Percentiles rank a stretch among this genome's conserved stretches.
phyloP scores from a whole-genome alignment of 2,113 vertebrate species.

The Chamaetylas fuelleborni region DNA sequence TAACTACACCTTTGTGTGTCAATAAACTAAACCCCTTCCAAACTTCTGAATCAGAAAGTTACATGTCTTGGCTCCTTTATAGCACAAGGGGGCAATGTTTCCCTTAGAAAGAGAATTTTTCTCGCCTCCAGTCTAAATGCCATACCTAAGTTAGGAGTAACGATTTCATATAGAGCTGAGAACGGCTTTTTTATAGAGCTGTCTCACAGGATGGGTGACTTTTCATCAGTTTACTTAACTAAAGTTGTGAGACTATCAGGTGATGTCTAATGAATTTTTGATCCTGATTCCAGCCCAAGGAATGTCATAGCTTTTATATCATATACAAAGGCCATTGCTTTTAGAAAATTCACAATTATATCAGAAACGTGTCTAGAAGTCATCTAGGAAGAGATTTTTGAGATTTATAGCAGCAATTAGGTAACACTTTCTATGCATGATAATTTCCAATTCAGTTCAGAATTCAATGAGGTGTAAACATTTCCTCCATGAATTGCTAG shows the following conservation, averaged over 20 bases:
- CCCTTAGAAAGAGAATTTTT: not conserved
- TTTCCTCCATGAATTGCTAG: not conserved
- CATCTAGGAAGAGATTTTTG: not conserved
- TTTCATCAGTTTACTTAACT: not conserved
- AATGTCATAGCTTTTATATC: not conserved
- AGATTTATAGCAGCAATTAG: not conserved
- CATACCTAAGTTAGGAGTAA: not conserved
- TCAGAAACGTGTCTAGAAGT: not conserved
- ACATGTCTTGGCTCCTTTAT: not conserved
- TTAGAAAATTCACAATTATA: not conserved
- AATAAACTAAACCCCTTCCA: fast-evolving
- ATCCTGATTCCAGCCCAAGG: not conserved
- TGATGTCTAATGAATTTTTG: not conserved
- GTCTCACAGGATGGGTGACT: not conserved
- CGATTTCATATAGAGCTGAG: not conserved
- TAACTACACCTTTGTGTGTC: not conserved
- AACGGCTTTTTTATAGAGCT: not conserved
- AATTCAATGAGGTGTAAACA: not conserved
- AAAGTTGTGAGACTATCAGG: not conserved
- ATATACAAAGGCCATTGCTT: not conserved
- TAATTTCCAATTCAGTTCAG: not conserved
- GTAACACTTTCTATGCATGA: not conserved
- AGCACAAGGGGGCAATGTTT: conserved; percentile 58
- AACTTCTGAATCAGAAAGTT: not conserved
- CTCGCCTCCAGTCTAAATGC: not conserved